Evolutionary conservation across 2,797 vertebrate genomes (phyloP).

Genomic region (Arrhamphus sclerolepis): DNA sequence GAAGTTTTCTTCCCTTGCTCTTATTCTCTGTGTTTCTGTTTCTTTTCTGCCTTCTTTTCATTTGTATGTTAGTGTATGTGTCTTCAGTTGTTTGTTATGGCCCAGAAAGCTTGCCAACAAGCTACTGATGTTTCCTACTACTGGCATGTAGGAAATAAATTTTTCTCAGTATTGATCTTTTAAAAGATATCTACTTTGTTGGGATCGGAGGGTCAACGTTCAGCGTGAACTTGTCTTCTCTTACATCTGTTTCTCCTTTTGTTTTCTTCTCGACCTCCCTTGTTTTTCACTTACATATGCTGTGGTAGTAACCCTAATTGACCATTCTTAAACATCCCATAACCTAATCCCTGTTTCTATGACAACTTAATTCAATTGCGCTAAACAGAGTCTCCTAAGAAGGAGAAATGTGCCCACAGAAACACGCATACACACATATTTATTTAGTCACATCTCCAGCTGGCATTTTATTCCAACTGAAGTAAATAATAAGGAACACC

Average conservation of each 20-base stretch:
- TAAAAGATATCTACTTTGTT: conserved; percentile 7
- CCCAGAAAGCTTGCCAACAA: conserved; percentile 35
- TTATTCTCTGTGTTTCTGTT: conserved; percentile 16
- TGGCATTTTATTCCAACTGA: conserved; percentile 46
- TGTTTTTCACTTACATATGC: conserved; percentile 54
- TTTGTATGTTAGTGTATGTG: conserved; percentile 7
- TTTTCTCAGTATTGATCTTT: conserved; percentile 9
- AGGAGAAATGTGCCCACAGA: background rate
- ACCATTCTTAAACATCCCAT: conserved; percentile 72
- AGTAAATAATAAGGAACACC: conserved; percentile 72
- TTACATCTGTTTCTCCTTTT: background rate
- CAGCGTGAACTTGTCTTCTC: conserved; percentile 6
- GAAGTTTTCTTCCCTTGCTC: conserved; percentile 53
- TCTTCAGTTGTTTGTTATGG: conserved; percentile 39
- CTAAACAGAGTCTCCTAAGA: conserved; percentile 58
- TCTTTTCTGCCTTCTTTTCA: conserved; percentile 30
- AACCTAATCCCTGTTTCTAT: conserved; percentile 68
- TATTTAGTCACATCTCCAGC: conserved; percentile 64
- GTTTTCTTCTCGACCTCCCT: conserved; percentile 18
- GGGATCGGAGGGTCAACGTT: conserved; percentile 27
- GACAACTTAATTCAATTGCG: conserved; percentile 66
- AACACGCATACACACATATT: conserved; percentile 34
- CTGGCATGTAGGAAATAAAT: conserved; percentile 26
- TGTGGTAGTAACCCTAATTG: conserved; percentile 66
- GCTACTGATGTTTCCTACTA: conserved; percentile 32